A percentile compares a stretch with the other conserved stretches of the same genome.
phyloP scores from a whole-genome alignment of 1,140 invertebrate species.

The fruit fly (Drosophila melanogaster) region DNA sequence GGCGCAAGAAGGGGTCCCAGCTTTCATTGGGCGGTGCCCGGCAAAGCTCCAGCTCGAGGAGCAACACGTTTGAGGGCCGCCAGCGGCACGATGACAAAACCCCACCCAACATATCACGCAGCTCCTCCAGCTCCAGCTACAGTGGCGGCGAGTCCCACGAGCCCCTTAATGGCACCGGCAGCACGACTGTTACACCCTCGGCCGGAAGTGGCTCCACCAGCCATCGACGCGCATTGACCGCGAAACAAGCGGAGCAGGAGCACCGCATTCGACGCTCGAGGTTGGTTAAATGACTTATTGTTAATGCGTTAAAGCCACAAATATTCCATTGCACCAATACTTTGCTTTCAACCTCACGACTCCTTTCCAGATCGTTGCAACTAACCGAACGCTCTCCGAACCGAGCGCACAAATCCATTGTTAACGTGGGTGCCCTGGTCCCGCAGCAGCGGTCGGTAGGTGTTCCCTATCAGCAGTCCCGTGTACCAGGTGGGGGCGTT shows the following conservation, averaged over 20 bases:
- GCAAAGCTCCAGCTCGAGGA: constrained; percentile 77
- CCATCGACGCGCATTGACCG: constrained; percentile 53
- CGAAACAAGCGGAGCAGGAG: constrained; percentile 73
- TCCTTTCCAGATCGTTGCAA: constrained; percentile 74
- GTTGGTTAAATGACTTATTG: constrained; percentile 43
- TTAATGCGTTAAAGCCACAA: neutral
- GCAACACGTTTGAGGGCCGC: constrained; percentile 75
- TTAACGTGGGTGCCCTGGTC: constrained; percentile 50
- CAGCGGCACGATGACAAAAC: constrained; percentile 70
- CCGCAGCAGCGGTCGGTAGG: constrained; percentile 30
- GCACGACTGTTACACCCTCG: constrained; percentile 13
- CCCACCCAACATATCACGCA: constrained; percentile 72
- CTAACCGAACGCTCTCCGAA: constrained; percentile 81
- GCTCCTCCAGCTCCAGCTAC: constrained; percentile 84
- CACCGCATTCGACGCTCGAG: constrained; percentile 81
- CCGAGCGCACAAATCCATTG: constrained; percentile 71
- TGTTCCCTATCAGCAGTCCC: constrained; percentile 54
- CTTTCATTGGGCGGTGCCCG: constrained; percentile 70
- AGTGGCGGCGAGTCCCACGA: constrained; percentile 72
- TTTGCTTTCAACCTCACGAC: too few species aligned
- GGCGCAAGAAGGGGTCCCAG: constrained; percentile 78
- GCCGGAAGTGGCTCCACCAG: constrained; percentile 4
- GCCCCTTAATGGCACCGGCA: constrained; percentile 39
- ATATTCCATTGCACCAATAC: too few species aligned
- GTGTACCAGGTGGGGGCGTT: constrained; percentile 21